Evolutionary conservation across 2,888 invertebrate genomes (phyloP), one percentile per base, ranked within the genome.

Genomic region (Formica aserva): DNA sequence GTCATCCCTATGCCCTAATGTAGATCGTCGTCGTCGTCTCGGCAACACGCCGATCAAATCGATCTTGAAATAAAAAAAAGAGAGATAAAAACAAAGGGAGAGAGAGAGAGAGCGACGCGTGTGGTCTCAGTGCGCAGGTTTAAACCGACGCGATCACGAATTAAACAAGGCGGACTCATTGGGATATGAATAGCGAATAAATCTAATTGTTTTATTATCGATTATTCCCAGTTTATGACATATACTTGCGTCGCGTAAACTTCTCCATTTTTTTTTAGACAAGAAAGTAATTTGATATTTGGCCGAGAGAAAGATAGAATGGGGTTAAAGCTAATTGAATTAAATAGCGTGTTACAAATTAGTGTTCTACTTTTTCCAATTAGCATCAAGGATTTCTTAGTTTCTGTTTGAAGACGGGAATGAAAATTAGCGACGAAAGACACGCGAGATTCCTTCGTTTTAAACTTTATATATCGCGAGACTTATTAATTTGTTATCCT

Each of bases 201-300:
- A 32, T 48, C 45, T 78, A 66, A 60, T 78, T 60, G 45, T 69
- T 57, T 60, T 62, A 22, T 80, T 80, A 80, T 80, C 71, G 78
- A 78, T 60, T 26, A 60, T 15, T 9, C 0, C 5, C 55, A 45
- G n/a, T 66, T 52, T 9, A 29, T 29, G 69, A 60, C 18, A 60
- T n/a, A 29, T 9, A 60, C 11, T 60, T 11, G 38, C 22, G 55
- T 41, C 22, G 8, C 22, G 8, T 6, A 52, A 35, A 18, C 32
- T 18, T 48, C 32, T 22, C n/a, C 41, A 5, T 60, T 62, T 13
- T 63, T 38, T 41, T 57, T 57, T 57, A 13, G 3, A 55, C 18
- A 22, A 15, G 48, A 52, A 52, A n/a, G 13, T 11, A 45, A 38
- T 63, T 75, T 52, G n/a, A 22, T 57, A n/a, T 18, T 32, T 8